Evolutionary conservation across 2,113 vertebrate species (phyloP), one percentile per base, ranked within the genome.

Genomic region (Hystrix brachyura): DNA sequence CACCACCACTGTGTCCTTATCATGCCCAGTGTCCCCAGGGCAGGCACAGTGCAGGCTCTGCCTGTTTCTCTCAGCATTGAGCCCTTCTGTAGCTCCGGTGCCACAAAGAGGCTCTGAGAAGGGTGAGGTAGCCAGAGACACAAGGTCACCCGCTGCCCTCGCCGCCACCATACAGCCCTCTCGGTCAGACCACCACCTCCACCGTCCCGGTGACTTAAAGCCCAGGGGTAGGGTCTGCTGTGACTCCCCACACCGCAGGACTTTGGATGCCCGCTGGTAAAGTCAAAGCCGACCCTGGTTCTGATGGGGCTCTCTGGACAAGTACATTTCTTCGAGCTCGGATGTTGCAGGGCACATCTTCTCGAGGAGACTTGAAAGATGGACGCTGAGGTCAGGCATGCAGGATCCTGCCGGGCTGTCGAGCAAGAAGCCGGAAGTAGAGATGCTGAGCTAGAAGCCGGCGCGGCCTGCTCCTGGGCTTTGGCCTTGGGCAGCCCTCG

Each of bases 101-200:
- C 48, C 43, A 14, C 12, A 18, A 29, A 53, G 46, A 11, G 60
- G 7, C 55, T 15, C 9, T 13, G 21, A 53, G 59, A 55, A 60
- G 72, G 0, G 2, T 1, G 4, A 11, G 38, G 7, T 4, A 5
- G 10, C 67, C 67, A 15, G 12, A 29, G 11, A 7, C 60, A 15
- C 13, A 12, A 17, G 5, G 3, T 15, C 6, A 3, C 59, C 59
- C 29, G n/a, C n/a, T 5, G 19, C 25, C 10, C 18, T 7, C 57
- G 2, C 57, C 48, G 43, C 32, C 48, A 14, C 55, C n/a, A 18
- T 1, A 7, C 65, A 4, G 78, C 34, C 78, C 88, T 25, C 80
- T 32, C 21, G 7, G 10, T 5, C 0, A 57, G 17, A 21, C 23
- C 0, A 0, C 74, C 29, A 17, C 46, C 83, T 0, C 0, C 12